A percentile compares a stretch with the other conserved stretches of the same genome.
These are phyloP conservation scores for Ophonus ardosiacus DNA, from an alignment of 2,888 invertebrate genomes.

Conservation along the genomic window DNA sequence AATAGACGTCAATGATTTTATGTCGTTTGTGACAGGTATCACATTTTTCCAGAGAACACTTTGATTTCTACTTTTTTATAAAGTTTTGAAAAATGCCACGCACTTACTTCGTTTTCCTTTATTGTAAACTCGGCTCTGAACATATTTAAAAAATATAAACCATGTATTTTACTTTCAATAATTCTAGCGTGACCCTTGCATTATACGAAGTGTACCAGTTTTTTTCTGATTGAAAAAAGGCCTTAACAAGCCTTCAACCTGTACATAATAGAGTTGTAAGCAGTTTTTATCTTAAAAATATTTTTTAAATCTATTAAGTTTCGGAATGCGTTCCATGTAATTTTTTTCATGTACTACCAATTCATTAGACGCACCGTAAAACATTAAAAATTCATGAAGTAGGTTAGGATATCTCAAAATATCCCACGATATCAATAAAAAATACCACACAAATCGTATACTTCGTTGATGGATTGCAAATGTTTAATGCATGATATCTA, in stretches of 20 bases:
- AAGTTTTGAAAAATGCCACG: too few species aligned
- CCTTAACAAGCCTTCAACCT: not conserved
- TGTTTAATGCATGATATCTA: slow-evolving; percentile 57
- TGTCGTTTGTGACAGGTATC: too few species aligned
- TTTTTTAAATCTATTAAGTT: not conserved
- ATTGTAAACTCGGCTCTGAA: too few species aligned
- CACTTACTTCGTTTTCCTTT: too few species aligned
- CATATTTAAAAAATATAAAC: too few species aligned
- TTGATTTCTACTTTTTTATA: too few species aligned
- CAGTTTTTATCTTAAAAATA: not conserved
- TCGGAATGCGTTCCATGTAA: not conserved
- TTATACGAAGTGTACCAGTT: not conserved
- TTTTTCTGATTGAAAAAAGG: not conserved
- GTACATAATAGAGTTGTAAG: slow-evolving; percentile 1
- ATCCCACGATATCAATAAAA: slow-evolving; percentile 42
- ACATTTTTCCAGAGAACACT: too few species aligned
- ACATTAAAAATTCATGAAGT: slow-evolving; percentile 23
- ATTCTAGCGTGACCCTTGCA: not conserved
- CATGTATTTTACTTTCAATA: not conserved
- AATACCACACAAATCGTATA: slow-evolving; percentile 51
- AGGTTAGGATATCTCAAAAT: slow-evolving; percentile 6
- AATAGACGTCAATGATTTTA: too few species aligned
- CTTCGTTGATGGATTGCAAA: slow-evolving; percentile 28
- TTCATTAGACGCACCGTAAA: slow-evolving; percentile 30
- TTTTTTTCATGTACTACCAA: not conserved